Conservation (phyloP, 2,888 invertebrate genomes). For the Mycogona germanica region DNA sequence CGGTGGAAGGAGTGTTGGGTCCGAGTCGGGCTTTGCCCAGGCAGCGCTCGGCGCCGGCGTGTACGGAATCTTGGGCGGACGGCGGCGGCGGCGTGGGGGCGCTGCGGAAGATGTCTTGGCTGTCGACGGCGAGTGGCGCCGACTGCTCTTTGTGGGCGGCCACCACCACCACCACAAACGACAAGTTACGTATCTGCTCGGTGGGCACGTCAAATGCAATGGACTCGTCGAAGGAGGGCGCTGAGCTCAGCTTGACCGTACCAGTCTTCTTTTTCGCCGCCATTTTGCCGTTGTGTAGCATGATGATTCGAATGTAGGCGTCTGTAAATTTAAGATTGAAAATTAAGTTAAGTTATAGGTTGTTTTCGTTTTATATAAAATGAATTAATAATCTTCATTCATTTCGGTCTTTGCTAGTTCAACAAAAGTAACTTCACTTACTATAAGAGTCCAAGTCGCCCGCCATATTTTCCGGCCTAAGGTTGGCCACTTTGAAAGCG, state of each 20-base stretch:
- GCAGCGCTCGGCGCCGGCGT: neutral
- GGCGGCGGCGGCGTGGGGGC: neutral
- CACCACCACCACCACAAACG: constrained; percentile 10
- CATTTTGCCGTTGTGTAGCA: constrained; percentile 12
- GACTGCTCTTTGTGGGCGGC: neutral
- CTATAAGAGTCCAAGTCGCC: constrained; percentile 2
- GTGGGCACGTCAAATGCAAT: constrained; percentile 17
- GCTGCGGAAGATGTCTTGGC: too few species aligned
- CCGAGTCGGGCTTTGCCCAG: constrained; percentile 13
- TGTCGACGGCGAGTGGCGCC: neutral
- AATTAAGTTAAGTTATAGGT: too few species aligned
- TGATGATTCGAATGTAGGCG: neutral
- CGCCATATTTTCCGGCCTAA: neutral
- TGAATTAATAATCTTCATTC: neutral
- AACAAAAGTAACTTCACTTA: too few species aligned
- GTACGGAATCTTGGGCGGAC: neutral
- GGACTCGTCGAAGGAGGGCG: constrained; percentile 10
- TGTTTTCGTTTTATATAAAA: neutral
- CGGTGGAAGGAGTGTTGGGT: constrained; percentile 9
- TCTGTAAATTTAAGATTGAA: constrained; percentile 1
- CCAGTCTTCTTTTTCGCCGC: constrained; percentile 15
- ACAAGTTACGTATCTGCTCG: constrained; percentile 12
- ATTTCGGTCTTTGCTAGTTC: neutral
- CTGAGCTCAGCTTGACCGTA: neutral
- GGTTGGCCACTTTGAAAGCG: constrained; percentile 9